Percentiles rank a stretch among this genome's conserved stretches.
Conservation (phyloP, 1,140 invertebrate genomes). For the Drosophila trapezifrons region DNA sequence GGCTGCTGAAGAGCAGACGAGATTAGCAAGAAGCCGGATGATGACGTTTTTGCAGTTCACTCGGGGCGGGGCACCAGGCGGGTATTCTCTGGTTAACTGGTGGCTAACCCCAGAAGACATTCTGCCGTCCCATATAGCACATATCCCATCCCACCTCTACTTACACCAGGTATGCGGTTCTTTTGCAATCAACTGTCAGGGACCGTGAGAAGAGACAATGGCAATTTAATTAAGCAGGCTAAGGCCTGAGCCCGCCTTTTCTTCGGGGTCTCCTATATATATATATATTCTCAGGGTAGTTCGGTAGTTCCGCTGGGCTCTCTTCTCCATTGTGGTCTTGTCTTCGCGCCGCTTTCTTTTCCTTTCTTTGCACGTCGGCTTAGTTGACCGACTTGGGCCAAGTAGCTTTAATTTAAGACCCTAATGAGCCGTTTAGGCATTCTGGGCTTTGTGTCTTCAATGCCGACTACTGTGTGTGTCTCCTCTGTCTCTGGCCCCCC, state of each 20-base stretch:
- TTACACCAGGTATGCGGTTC: constrained; percentile 38
- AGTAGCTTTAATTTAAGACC: constrained; percentile 80
- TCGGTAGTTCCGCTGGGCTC: constrained; percentile 28
- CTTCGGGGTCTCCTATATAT: constrained; percentile 7
- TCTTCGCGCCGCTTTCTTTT: constrained; percentile 52
- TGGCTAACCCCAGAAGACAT: constrained; percentile 52
- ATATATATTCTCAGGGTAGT: constrained; percentile 28
- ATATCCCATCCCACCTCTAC: constrained; percentile 47
- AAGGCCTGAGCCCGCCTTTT: constrained; percentile 27
- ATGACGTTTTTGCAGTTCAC: constrained; percentile 53
- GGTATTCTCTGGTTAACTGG: constrained; percentile 31
- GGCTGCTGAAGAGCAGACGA: constrained; percentile 16
- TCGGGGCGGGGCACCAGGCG: constrained; percentile 32
- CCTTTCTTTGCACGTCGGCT: constrained; percentile 44
- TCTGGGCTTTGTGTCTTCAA: constrained; percentile 78
- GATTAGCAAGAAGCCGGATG: constrained; percentile 55
- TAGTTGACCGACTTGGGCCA: constrained; percentile 72
- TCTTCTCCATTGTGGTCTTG: constrained; percentile 44
- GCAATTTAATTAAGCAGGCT: constrained; percentile 65
- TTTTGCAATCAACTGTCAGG: constrained; percentile 60
- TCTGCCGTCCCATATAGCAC: constrained; percentile 13
- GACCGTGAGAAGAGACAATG: constrained; percentile 69
- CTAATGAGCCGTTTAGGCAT: constrained; percentile 79
- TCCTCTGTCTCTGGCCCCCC: constrained; percentile 7
- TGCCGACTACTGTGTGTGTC: constrained; percentile 75